These are phyloP conservation scores for Fulmarus glacialis DNA, from an alignment of 2,113 vertebrate genomes.

Conservation along the genomic window DNA sequence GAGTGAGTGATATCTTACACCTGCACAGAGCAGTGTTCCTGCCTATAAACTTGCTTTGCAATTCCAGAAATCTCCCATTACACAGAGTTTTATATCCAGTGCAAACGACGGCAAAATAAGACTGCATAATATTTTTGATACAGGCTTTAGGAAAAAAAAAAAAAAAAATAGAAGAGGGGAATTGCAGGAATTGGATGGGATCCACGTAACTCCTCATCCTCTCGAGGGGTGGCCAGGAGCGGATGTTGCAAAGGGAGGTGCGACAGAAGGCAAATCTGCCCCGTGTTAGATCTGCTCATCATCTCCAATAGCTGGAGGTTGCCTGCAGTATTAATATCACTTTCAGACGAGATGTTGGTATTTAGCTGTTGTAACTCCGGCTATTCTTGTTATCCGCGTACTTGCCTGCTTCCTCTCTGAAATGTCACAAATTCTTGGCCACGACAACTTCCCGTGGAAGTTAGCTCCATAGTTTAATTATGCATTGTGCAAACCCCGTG, in stretches of 20 bases:
- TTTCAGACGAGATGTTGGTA: not conserved
- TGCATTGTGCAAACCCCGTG: not conserved
- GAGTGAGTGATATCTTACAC: constrained; percentile 40
- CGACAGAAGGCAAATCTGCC: not conserved
- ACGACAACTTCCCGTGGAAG: not conserved
- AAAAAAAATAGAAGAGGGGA: not conserved
- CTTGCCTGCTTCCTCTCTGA: not conserved
- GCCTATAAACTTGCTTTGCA: not conserved
- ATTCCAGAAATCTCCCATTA: not conserved
- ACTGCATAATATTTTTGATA: not conserved
- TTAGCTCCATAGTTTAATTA: not conserved
- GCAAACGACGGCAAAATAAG: not conserved
- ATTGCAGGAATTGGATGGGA: not conserved
- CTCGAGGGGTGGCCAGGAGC: not conserved
- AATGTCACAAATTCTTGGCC: constrained; percentile 49
- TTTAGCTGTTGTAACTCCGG: not conserved
- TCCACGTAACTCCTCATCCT: accelerated
- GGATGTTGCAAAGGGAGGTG: not conserved
- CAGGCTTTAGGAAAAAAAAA: not conserved
- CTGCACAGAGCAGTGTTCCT: not conserved
- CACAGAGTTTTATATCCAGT: not conserved
- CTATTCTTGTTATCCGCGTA: not conserved
- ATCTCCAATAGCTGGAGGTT: not conserved
- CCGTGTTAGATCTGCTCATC: not conserved
- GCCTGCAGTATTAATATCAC: not conserved